Evolutionary conservation across 2,113 vertebrate species (phyloP), one percentile per base, ranked within the genome.

Genomic region (Melozone crissalis): DNA sequence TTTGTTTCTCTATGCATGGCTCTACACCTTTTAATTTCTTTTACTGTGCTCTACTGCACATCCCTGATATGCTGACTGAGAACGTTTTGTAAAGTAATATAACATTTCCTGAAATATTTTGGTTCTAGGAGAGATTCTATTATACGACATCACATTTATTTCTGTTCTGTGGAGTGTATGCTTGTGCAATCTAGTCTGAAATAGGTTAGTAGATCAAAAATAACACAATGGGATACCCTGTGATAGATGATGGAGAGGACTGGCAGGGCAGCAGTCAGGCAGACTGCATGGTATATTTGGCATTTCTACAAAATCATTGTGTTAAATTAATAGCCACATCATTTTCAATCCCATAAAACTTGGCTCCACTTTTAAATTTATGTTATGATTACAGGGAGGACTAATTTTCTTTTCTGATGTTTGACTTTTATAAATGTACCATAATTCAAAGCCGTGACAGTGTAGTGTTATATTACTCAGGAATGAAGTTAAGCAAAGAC

Each of bases 341-440:
- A 61, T 78, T 91, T 91, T 55, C 41, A 82, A 75, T 46, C 47
- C 39, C 39, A 59, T 87, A 84, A 89, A 93, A 87, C 84, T 65
- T 84, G 55, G 9, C 73, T 89, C 27, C 15, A 43, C 46, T 89
- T 81, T 55, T 41, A 86, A 89, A 94, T 92, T 90, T 94, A 80
- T 65, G 28, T 74, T 87, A 74, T 51, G 44, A 49, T 72, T 33
- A 15, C 23, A 52, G 26, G 43, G 58, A 95, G 52, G 65, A 81
- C 23, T 67, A 87, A 91, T 94, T 92, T 94, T 84, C 68, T 85
- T 87, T 93, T 95, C 69, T 87, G n/a, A 51, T 78, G 33, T 51
- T 81, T 91, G 90, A 91, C 51, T 89, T 92, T 46, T 84, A 77
- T 67, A 95, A 89, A 80, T 59, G 33, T 63, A 39, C 18, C 2